phyloP scores from a whole-genome alignment of 2,888 invertebrate species.

The Pristionchus entomophagus region DNA sequence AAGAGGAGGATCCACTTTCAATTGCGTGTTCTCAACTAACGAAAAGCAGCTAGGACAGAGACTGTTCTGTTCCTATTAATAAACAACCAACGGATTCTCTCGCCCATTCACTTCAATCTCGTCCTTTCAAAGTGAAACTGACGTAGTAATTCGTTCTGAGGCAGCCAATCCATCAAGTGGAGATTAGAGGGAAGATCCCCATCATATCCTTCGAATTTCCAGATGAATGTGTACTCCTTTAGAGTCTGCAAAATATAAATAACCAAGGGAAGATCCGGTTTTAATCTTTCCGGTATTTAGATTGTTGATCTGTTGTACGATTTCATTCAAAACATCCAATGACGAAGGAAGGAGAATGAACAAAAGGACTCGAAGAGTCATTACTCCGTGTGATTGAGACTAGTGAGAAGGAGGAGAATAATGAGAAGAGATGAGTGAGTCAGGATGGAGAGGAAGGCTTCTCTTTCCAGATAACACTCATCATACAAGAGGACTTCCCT shows the following conservation, averaged over 20 bases:
- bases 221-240: not conserved
- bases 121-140: slow-evolving; percentile 30
- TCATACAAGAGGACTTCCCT: too few species aligned
- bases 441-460: too few species aligned
- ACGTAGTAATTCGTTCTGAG: slow-evolving; percentile 65
- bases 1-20: not conserved
- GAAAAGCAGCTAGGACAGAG: too few species aligned
- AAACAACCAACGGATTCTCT: too few species aligned
- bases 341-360: not conserved
- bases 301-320: not conserved
- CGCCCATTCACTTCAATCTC: too few species aligned
- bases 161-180: slow-evolving; percentile 60
- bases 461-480: too few species aligned
- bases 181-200: slow-evolving; percentile 53
- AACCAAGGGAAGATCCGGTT: not conserved
- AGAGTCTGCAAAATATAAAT: slow-evolving; percentile 1
- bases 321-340: slow-evolving; percentile 6
- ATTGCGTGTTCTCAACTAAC: not conserved
- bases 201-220: not conserved
- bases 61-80: too few species aligned
- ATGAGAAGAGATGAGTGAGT: too few species aligned
- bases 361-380: not conserved
- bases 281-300: slow-evolving; percentile 8
- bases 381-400: too few species aligned
- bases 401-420: not conserved